Percentiles rank a stretch among this genome's conserved stretches.
These are phyloP conservation scores for Pseudomyrmex dendroicus DNA, from an alignment of 1,140 invertebrate species.

Conservation along the genomic window DNA sequence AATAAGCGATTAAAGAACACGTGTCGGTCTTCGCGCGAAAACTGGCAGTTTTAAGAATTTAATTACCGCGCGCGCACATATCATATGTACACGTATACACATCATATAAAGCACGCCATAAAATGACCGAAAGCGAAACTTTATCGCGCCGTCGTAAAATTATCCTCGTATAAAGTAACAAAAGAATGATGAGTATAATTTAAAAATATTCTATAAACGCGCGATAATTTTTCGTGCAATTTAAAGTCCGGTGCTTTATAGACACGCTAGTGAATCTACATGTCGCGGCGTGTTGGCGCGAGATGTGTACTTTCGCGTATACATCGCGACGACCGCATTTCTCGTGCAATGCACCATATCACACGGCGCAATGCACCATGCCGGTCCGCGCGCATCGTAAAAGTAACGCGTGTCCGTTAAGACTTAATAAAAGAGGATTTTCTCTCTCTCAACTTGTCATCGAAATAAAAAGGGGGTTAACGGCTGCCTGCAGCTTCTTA, in stretches of 20 bases:
- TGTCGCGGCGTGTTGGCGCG: background rate
- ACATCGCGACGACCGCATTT: background rate
- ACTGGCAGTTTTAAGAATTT: slow-evolving; percentile 3
- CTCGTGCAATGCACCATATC: slow-evolving; percentile 21
- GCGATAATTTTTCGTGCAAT: slow-evolving; percentile 20
- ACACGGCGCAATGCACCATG: background rate
- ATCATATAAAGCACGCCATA: slow-evolving; percentile 13
- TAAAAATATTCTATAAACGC: slow-evolving; percentile 40
- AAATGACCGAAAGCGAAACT: slow-evolving; percentile 17
- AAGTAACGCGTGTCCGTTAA: slow-evolving; percentile 31
- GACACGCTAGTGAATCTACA: slow-evolving; percentile 4
- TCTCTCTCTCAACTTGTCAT: background rate
- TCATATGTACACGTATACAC: too few species aligned
- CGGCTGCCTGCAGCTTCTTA: background rate
- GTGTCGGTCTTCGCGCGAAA: background rate
- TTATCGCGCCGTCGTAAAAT: slow-evolving; percentile 23
- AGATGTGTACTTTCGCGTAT: slow-evolving; percentile 33
- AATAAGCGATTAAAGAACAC: background rate
- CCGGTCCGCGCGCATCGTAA: background rate
- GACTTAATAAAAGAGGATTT: slow-evolving; percentile 48
- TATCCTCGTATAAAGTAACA: background rate
- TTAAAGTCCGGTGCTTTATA: slow-evolving; percentile 32
- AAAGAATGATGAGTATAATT: background rate
- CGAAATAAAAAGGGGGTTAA: background rate
- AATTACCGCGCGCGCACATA: background rate